These are phyloP conservation scores for Plebejus argus DNA, from an alignment of 2,888 invertebrate genomes.

Conservation along the genomic window DNA sequence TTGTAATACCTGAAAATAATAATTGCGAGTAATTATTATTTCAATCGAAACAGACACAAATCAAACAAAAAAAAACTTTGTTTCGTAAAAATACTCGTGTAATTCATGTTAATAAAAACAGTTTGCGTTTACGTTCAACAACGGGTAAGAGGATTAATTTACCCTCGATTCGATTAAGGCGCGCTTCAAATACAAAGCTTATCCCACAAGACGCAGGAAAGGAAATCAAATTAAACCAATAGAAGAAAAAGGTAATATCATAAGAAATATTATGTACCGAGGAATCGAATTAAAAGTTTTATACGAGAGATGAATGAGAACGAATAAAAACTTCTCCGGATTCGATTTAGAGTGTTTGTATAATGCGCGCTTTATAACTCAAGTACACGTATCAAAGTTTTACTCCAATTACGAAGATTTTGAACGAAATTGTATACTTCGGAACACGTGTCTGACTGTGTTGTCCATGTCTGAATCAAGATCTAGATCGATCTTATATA, in stretches of 20 bases:
- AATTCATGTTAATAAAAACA: background rate
- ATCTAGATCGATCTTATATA: too few relatives aligned
- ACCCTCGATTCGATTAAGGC: background rate
- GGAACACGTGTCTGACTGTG: too few relatives aligned
- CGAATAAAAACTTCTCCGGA: constrained; percentile 6
- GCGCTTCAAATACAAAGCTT: constrained; percentile 8
- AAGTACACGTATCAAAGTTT: background rate
- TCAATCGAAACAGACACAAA: background rate
- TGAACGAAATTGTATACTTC: too few relatives aligned
- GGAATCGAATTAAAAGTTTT: constrained; percentile 24
- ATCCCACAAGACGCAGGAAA: background rate
- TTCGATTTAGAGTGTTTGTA: constrained; percentile 15
- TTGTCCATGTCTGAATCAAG: too few relatives aligned
- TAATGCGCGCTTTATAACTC: background rate
- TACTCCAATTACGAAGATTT: background rate
- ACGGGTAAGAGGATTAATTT: background rate
- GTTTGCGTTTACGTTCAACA: background rate
- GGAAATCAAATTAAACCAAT: constrained; percentile 5
- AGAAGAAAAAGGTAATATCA: background rate
- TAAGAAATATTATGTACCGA: constrained; percentile 18
- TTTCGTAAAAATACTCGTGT: background rate
- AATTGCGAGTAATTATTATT: too few relatives aligned
- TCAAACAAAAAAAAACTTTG: background rate
- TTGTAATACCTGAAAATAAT: too few relatives aligned
- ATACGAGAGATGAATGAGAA: background rate